These are phyloP conservation scores for Mus minutoides DNA, from an alignment of 2,797 vertebrate genomes.

Conservation along the genomic window DNA sequence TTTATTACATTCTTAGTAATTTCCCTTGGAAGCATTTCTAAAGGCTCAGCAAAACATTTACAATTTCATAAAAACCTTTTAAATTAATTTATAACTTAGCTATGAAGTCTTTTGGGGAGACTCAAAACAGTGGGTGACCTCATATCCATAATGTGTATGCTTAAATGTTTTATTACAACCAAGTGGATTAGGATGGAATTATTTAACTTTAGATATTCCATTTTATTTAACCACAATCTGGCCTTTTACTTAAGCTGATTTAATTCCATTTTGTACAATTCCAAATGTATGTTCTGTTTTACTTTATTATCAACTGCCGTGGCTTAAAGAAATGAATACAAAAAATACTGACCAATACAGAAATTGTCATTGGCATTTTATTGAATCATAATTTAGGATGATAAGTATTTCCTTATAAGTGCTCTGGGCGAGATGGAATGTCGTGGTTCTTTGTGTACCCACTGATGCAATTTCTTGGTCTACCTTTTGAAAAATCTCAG, in stretches of 20 bases:
- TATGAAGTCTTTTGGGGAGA: slow-evolving; percentile 80
- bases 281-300: slow-evolving; percentile 18
- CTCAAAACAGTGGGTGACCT: slow-evolving; percentile 83
- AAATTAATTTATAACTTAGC: slow-evolving; percentile 85
- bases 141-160: slow-evolving; percentile 80
- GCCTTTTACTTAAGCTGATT: slow-evolving; percentile 68
- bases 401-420: slow-evolving; percentile 21
- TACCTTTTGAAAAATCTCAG: neutral
- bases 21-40: slow-evolving; percentile 82
- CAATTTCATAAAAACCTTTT: slow-evolving; percentile 82
- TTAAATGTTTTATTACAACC: slow-evolving; percentile 81
- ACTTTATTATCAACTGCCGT: slow-evolving; percentile 54
- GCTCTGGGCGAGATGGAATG: neutral
- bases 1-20: slow-evolving; percentile 80
- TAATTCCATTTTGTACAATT: slow-evolving; percentile 59
- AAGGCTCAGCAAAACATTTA: slow-evolving; percentile 83
- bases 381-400: slow-evolving; percentile 33
- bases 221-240: slow-evolving; percentile 78
- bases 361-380: slow-evolving; percentile 32
- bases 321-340: neutral
- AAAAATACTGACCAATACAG: slow-evolving; percentile 34
- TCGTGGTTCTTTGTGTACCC: neutral
- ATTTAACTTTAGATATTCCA: slow-evolving; percentile 74
- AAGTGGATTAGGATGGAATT: slow-evolving; percentile 77
- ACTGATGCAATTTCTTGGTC: neutral